Conservation (phyloP, 2,888 invertebrate genomes). For the Cremastobaeus sp. region DNA sequence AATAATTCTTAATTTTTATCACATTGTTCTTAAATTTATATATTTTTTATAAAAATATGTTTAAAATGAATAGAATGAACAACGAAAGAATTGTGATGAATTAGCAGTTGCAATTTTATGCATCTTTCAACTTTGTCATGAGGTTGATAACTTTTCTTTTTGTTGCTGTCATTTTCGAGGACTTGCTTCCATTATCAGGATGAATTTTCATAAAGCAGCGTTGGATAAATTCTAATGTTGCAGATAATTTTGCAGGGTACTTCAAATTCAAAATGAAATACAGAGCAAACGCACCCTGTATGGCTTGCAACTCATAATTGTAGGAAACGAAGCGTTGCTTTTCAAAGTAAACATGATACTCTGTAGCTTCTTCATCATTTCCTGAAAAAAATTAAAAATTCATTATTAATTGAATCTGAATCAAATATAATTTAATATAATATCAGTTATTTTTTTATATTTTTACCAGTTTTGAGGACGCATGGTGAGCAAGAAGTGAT, state of each 20-base stretch:
- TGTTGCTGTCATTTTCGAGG: constrained; percentile 2
- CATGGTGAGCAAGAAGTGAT: too few species aligned
- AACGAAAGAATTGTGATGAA: too few species aligned
- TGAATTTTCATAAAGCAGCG: constrained; percentile 19
- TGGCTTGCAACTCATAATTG: constrained; percentile 3
- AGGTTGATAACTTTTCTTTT: constrained; percentile 14
- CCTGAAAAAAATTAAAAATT: too few species aligned
- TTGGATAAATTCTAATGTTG: constrained; percentile 15
- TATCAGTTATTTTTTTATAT: too few species aligned
- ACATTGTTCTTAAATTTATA: too few species aligned
- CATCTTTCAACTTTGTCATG: constrained; percentile 9
- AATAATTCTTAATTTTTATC: too few species aligned
- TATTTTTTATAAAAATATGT: neutral
- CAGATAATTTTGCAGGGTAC: constrained; percentile 12
- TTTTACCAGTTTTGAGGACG: too few species aligned
- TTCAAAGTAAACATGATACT: constrained; percentile 5
- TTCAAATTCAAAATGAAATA: constrained; percentile 18
- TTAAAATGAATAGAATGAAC: constrained; percentile 3
- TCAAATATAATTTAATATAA: too few species aligned
- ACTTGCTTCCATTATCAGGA: constrained; percentile 17
- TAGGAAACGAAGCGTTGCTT: neutral
- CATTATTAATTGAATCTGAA: too few species aligned
- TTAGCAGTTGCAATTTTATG: too few species aligned
- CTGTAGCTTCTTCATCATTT: neutral
- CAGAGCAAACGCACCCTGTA: constrained; percentile 2